Conservation (phyloP, 2,113 vertebrate genomes). For the Hypomesus transpacificus region DNA sequence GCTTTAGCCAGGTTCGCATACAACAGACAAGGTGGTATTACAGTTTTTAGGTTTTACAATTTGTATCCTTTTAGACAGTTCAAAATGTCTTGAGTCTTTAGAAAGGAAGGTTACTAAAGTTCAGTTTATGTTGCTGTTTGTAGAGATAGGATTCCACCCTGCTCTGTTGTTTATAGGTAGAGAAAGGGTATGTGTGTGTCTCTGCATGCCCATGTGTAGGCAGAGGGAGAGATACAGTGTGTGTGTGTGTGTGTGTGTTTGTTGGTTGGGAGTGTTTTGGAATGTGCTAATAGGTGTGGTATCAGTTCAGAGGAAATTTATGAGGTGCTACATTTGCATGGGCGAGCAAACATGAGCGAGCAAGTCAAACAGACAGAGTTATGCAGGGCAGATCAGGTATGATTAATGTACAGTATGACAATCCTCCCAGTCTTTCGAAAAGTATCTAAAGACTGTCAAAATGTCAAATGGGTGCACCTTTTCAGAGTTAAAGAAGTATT, state of each 20-base stretch:
- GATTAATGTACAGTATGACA: not conserved
- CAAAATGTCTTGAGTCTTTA: not conserved
- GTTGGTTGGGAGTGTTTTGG: slow-evolving; percentile 20
- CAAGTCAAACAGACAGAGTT: slow-evolving; percentile 16
- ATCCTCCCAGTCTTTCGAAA: not conserved
- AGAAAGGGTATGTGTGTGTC: not conserved
- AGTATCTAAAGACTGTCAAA: not conserved
- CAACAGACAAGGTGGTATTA: too few species aligned
- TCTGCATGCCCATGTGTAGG: slow-evolving; percentile 1
- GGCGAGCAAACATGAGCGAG: slow-evolving; percentile 32
- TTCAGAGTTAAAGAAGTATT: not conserved
- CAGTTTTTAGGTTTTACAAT: not conserved
- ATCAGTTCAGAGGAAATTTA: slow-evolving; percentile 13
- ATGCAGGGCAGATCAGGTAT: slow-evolving; percentile 14
- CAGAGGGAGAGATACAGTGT: not conserved
- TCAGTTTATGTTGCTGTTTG: not conserved
- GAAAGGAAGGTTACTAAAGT: not conserved
- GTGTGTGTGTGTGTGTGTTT: not conserved
- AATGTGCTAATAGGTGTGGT: slow-evolving; percentile 31
- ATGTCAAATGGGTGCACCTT: not conserved
- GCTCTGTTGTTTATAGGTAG: not conserved
- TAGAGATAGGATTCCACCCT: not conserved
- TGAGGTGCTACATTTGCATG: slow-evolving; percentile 1
- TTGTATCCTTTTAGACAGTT: not conserved
- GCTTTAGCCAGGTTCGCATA: too few species aligned